phyloP scores from a whole-genome alignment of 2,888 invertebrate genomes.

The Hirudinaria manillensis region DNA sequence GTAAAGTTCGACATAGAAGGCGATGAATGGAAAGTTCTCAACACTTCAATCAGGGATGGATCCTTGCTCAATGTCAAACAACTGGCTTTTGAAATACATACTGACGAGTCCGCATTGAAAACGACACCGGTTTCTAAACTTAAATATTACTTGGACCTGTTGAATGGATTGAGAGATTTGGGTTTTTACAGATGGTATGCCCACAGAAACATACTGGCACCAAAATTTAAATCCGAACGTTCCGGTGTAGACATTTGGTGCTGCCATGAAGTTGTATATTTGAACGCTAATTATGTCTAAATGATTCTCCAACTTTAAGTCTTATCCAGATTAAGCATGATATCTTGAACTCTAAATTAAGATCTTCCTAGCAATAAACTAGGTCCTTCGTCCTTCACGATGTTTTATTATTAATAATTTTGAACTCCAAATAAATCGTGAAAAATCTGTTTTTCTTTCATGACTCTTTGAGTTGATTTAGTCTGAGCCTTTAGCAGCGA shows the following conservation, averaged over 20 bases:
- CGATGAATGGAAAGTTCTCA: conserved; percentile 35
- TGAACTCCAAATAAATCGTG: too few species aligned
- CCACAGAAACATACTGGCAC: conserved; percentile 34
- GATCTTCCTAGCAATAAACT: too few species aligned
- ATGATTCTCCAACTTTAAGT: not conserved
- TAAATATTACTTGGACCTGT: conserved; percentile 18
- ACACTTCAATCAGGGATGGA: conserved; percentile 26
- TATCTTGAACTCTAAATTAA: too few species aligned
- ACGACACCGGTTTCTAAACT: conserved; percentile 25
- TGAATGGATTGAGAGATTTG: conserved; percentile 30
- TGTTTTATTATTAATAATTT: too few species aligned
- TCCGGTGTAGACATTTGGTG: conserved; percentile 29
- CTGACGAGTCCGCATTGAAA: conserved; percentile 29
- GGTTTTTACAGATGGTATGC: conserved; percentile 36
- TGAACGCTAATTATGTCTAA: conserved; percentile 33
- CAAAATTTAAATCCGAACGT: conserved; percentile 22
- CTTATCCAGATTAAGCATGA: too few species aligned
- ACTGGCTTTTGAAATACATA: conserved; percentile 37
- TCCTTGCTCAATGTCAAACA: conserved; percentile 37
- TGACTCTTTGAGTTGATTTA: too few species aligned
- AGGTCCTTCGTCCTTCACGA: too few species aligned
- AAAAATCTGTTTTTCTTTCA: too few species aligned
- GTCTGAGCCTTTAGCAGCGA: too few species aligned
- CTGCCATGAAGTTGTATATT: conserved; percentile 37
- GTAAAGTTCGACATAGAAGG: conserved; percentile 39